Base-by-base conservation (phyloP, 2,113 vertebrate species). In the Myiozetetes cayanensis region DNA sequence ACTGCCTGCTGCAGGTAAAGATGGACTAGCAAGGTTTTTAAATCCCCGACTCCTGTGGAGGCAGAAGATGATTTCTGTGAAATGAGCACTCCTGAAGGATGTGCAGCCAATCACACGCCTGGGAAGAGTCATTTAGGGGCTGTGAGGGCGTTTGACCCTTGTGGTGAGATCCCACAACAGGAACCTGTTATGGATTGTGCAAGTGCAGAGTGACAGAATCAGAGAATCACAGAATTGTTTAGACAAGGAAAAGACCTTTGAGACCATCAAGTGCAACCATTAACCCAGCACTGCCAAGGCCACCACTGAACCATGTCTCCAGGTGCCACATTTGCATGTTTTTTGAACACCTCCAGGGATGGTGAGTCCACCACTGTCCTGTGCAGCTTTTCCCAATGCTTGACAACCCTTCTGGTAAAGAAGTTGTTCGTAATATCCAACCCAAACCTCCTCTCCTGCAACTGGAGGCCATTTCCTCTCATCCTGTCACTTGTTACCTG, bases 1-100 rank as follows among this genome's bases (percentile, higher is more conserved):
- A 49, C n/a, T 56, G 46, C 65, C 67, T 80, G 44, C 49, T 61
- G 24, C 72, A 76, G 63, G 61, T 53, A 43, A 22, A 74, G 39
- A 53, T 2, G 4, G 59, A 6, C 25, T 13, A 1, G 49, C 0
- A 1, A 41, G 37, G 21, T 37, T 53, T 53, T 72, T 44, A 12
- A 35, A 8, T 59, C 20, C 74, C 23, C 59, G 47, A 8, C 27
- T 20, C 24, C 2, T 2, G 14, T 49, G 59, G 41, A 61, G 19
- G 53, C 37, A 61, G 67, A 37, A 58, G 61, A 17, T 31, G 41
- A 37, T 68, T 86, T 58, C 59, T 59, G 11, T 47, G 47, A 59
- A 55, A 12, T 37, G 78, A 92, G 52, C 9, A 4, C 71, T 68
- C 0, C 0, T 46, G 67, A 31, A 80, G 17, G 52, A 20, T 27